Evolutionary conservation across 2,113 vertebrate species (phyloP), one percentile per base, ranked within the genome.

Genomic region (Eupsittula cactorum): DNA sequence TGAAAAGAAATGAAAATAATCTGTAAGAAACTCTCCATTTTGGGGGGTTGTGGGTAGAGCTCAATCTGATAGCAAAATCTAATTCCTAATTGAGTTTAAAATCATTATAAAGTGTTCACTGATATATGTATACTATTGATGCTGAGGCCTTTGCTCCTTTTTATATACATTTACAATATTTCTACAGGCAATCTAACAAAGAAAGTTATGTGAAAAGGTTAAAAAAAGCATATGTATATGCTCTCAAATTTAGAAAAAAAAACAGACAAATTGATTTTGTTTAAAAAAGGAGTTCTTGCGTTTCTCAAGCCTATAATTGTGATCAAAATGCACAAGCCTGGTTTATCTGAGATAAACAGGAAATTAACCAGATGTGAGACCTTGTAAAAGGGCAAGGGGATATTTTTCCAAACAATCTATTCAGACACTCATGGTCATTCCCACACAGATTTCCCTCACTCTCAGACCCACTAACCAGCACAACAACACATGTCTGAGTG

Each of bases 341-440:
- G 6, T 59, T 88, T 95, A 80, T 85, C 44, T 63, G 44, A 79
- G 17, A 69, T 53, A 92, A 95, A 85, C 63, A 96, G 92, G 92
- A 96, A 93, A 83, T 41, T 16, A 57, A 35, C 9, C 86, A 4
- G 9, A 33, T 64, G 10, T 84, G 62, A 76, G 52, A 62, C 75
- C 67, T 87, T 94, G 63, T 49, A 18, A 82, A 88, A 80, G 5
- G 74, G 7, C 27, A 88, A 77, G 37, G 63, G 82, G 33, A 15
- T 39, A 8, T 47, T 64, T 79, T 88, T 11, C 46, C 41, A 60
- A 16, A 82, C 12, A 88, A 62, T 82, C 59, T 2, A 29, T 62
- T 41, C 35, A 37, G 57, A 41, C 4, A 5, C 5, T 86, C 88
- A 74, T 24, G 82, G 94, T 59, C 96, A 68, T 92, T 95, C 92